Percentiles rank a stretch among this genome's conserved stretches.
Conservation (phyloP, 2,797 vertebrate genomes). For the Lophotriccus pileatus region DNA sequence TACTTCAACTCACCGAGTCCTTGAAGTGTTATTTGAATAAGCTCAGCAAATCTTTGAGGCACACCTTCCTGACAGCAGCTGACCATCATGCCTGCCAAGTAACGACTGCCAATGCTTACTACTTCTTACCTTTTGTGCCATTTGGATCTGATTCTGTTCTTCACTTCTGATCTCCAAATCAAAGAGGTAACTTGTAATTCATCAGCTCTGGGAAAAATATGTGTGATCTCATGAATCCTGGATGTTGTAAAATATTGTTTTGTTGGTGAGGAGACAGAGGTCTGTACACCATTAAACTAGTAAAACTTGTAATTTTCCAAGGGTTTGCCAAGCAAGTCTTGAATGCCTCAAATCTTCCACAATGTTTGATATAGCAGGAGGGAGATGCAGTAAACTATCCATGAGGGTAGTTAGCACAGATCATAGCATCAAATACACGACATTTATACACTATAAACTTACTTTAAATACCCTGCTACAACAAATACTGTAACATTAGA, state of each 20-base stretch:
- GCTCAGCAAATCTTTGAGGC: neutral
- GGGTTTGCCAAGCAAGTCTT: slow-evolving; percentile 48
- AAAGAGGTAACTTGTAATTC: slow-evolving; percentile 32
- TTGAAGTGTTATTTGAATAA: neutral
- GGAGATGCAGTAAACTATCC: slow-evolving; percentile 24
- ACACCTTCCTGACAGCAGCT: neutral
- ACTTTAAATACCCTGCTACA: slow-evolving; percentile 31
- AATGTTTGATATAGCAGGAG: slow-evolving; percentile 42
- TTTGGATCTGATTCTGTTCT: neutral
- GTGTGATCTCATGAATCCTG: slow-evolving; percentile 57
- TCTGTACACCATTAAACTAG: slow-evolving; percentile 48
- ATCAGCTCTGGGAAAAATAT: slow-evolving; percentile 34
- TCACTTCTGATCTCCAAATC: neutral
- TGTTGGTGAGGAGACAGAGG: slow-evolving; percentile 34
- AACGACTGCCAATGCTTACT: neutral
- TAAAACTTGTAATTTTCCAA: slow-evolving; percentile 35
- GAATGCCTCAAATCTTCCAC: slow-evolving; percentile 26
- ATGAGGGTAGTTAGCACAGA: neutral
- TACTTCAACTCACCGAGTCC: neutral
- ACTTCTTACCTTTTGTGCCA: neutral
- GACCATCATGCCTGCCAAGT: neutral
- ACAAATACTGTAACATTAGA: slow-evolving; percentile 16
- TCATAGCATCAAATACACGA: neutral
- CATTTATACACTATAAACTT: slow-evolving; percentile 16
- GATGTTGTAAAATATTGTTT: slow-evolving; percentile 22